Conservation (phyloP, 2,888 invertebrate genomes). For the Onthophagus sagittarius region DNA sequence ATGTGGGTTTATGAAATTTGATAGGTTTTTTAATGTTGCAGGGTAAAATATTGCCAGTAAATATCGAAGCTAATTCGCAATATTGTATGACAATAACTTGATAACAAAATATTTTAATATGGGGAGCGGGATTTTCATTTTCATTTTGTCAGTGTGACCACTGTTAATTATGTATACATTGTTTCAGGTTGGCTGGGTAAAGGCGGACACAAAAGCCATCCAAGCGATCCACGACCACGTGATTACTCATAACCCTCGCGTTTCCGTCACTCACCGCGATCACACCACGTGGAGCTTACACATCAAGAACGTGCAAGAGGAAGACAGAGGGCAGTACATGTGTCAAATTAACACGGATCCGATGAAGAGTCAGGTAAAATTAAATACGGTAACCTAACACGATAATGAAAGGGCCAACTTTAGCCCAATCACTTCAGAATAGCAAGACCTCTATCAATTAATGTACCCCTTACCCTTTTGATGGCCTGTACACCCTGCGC, state of each 20-base stretch:
- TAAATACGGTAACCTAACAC: neutral
- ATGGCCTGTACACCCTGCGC: constrained; percentile 10
- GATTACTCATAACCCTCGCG: constrained; percentile 85
- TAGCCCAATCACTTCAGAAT: constrained; percentile 26
- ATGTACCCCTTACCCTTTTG: constrained; percentile 19
- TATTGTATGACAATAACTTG: neutral
- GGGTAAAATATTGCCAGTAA: neutral
- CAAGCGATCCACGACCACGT: constrained; percentile 91
- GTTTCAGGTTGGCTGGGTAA: constrained; percentile 86
- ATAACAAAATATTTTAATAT: neutral
- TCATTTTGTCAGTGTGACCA: neutral
- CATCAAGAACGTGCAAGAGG: constrained; percentile 80
- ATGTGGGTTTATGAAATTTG: neutral
- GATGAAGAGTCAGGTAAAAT: constrained; percentile 84
- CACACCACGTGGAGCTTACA: constrained; percentile 87
- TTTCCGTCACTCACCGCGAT: constrained; percentile 81
- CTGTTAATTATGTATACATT: neutral
- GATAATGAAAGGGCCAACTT: constrained; percentile 28
- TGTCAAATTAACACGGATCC: constrained; percentile 94
- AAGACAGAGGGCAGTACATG: constrained; percentile 89
- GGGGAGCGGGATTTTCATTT: neutral
- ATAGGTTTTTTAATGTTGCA: neutral
- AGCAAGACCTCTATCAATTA: constrained; percentile 23
- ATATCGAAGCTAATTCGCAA: neutral
- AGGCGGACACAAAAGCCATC: constrained; percentile 88